Percentiles rank a stretch among this genome's conserved stretches.
phyloP scores from a whole-genome alignment of 2,888 invertebrate species.

The Laspeyria flexula region DNA sequence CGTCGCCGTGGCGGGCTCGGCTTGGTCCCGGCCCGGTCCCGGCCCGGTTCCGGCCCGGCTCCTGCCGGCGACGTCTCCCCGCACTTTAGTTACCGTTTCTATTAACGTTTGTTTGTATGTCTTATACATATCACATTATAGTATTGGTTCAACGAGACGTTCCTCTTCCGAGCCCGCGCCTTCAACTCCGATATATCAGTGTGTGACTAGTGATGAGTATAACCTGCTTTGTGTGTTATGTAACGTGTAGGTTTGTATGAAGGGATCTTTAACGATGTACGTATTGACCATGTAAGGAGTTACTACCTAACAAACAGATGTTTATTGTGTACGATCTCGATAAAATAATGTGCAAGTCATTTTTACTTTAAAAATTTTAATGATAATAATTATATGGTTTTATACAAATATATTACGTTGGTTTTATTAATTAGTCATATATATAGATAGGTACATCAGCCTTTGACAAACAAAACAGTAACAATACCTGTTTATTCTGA shows the following conservation, averaged over 20 bases:
- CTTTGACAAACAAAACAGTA: no score
- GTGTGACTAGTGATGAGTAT: slow-evolving; percentile 9
- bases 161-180: neutral
- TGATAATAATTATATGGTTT: slow-evolving; percentile 81
- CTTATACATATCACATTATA: slow-evolving; percentile 47
- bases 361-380: slow-evolving; percentile 81
- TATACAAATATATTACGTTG: slow-evolving; percentile 63
- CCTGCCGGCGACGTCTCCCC: no score
- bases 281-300: slow-evolving; percentile 25
- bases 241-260: slow-evolving; percentile 8
- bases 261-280: slow-evolving; percentile 3
- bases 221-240: slow-evolving; percentile 20
- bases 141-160: slow-evolving; percentile 18
- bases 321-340: slow-evolving; percentile 51
- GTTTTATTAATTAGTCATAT: no score
- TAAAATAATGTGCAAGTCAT: slow-evolving; percentile 64
- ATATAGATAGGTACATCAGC: no score
- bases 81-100: slow-evolving; percentile 26
- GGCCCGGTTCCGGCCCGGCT: no score
- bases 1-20: no score
- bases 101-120: slow-evolving; percentile 40
- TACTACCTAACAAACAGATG: slow-evolving; percentile 24
- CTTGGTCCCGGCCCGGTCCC: no score
- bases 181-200: neutral
- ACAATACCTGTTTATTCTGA: no score